These are phyloP conservation scores for Rhogogaster chlorosoma DNA, from an alignment of 2,888 invertebrate species.

Conservation along the genomic window DNA sequence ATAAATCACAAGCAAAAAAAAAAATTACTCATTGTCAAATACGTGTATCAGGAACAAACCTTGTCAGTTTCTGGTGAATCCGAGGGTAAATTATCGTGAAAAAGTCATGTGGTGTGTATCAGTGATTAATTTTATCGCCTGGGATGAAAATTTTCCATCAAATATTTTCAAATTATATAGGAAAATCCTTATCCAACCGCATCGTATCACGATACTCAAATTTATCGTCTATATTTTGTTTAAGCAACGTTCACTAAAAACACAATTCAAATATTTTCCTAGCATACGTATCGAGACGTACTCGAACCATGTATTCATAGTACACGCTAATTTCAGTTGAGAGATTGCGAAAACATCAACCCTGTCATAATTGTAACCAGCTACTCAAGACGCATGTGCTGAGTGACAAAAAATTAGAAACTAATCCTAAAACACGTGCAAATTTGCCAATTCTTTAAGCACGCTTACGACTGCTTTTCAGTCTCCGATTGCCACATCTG, in stretches of 20 bases:
- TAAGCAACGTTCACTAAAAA: not conserved
- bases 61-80: not conserved
- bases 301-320: slow-evolving; percentile 4
- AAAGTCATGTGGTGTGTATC: not conserved
- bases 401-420: not conserved
- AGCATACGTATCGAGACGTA: not conserved
- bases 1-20: not conserved
- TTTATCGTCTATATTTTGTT: slow-evolving; percentile 24
- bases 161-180: slow-evolving; percentile 17
- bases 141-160: not conserved
- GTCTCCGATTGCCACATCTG: not conserved
- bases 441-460: slow-evolving; percentile 1
- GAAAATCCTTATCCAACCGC: not conserved
- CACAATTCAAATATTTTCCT: slow-evolving; percentile 16
- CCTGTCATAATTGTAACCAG: not conserved
- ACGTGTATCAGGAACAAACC: not conserved
- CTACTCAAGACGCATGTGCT: not conserved
- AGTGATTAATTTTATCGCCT: slow-evolving; percentile 1
- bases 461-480: not conserved
- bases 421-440: not conserved
- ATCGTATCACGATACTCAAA: slow-evolving; percentile 5
- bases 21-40: not conserved
- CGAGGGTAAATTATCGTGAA: too few species aligned
- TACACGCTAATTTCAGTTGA: slow-evolving; percentile 10
- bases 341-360: slow-evolving; percentile 25